Conservation (phyloP, 2,113 vertebrate genomes). For the Cebus imitator region DNA sequence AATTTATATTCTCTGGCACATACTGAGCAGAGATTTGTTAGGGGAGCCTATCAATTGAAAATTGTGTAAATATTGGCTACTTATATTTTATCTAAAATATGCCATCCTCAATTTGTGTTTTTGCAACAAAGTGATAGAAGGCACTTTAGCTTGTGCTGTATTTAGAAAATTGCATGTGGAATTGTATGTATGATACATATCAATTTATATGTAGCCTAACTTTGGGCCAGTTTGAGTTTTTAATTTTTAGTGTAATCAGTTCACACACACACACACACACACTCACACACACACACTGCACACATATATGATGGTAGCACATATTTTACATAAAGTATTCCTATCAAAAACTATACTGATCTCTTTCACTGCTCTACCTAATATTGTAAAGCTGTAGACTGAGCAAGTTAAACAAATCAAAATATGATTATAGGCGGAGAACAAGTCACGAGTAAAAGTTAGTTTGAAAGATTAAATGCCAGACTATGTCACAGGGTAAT, state of each 20-base stretch:
- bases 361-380: not conserved
- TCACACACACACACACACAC: not conserved
- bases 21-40: conserved; percentile 53
- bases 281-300: too few species aligned
- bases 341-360: not conserved
- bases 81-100: not conserved
- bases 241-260: not conserved
- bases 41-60: conserved; percentile 3
- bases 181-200: not conserved
- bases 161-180: not conserved
- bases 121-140: not conserved
- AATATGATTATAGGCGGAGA: not conserved
- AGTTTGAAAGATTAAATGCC: not conserved
- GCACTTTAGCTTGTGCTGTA: not conserved
- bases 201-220: not conserved
- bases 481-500: not conserved
- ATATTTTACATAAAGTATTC: not conserved
- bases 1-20: conserved; percentile 67
- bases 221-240: not conserved
- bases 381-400: not conserved
- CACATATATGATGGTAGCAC: not conserved
- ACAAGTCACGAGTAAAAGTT: not conserved
- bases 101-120: not conserved
- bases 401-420: not conserved
- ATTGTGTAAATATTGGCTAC: conserved; percentile 45